A percentile compares a stretch with the other conserved stretches of the same genome.
phyloP scores from a whole-genome alignment of 2,113 vertebrate species.

The Scatophagus argus region DNA sequence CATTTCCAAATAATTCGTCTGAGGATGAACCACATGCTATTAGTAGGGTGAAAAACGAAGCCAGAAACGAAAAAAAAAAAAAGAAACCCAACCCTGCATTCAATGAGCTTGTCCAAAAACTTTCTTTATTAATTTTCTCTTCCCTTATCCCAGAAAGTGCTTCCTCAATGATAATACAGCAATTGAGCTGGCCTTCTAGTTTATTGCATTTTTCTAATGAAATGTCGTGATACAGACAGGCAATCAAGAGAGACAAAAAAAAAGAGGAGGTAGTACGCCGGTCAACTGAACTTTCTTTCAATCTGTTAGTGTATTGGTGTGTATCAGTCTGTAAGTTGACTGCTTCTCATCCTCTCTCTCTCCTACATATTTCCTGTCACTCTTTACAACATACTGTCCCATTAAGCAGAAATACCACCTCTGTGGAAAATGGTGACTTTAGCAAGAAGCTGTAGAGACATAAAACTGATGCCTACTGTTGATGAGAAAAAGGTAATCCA shows the following conservation, averaged over 20 bases:
- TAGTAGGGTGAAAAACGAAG: slow-evolving; percentile 33
- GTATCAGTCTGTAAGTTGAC: too few relatives aligned
- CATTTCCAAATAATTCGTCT: slow-evolving; percentile 62
- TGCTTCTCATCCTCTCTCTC: neutral
- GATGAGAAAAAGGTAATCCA: neutral
- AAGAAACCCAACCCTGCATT: too few relatives aligned
- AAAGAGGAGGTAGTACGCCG: slow-evolving; percentile 30
- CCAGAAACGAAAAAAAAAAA: slow-evolving; percentile 21
- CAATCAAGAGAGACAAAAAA: slow-evolving; percentile 49
- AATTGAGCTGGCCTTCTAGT: slow-evolving; percentile 52
- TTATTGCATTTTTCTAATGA: slow-evolving; percentile 77
- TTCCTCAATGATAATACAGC: slow-evolving; percentile 71
- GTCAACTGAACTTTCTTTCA: slow-evolving; percentile 43
- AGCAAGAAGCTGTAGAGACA: neutral
- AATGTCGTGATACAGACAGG: slow-evolving; percentile 68
- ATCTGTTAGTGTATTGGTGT: slow-evolving; percentile 50
- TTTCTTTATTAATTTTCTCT: slow-evolving; percentile 67
- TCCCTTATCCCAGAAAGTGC: slow-evolving; percentile 65
- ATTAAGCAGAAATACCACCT: slow-evolving; percentile 6
- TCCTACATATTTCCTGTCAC: neutral
- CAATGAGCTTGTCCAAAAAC: slow-evolving; percentile 64
- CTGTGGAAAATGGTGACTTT: slow-evolving; percentile 2
- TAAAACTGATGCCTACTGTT: neutral
- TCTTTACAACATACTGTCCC: slow-evolving; percentile 8
- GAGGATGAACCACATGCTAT: slow-evolving; percentile 62